phyloP scores from a whole-genome alignment of 2,113 vertebrate species.

The Eublepharis macularius region DNA sequence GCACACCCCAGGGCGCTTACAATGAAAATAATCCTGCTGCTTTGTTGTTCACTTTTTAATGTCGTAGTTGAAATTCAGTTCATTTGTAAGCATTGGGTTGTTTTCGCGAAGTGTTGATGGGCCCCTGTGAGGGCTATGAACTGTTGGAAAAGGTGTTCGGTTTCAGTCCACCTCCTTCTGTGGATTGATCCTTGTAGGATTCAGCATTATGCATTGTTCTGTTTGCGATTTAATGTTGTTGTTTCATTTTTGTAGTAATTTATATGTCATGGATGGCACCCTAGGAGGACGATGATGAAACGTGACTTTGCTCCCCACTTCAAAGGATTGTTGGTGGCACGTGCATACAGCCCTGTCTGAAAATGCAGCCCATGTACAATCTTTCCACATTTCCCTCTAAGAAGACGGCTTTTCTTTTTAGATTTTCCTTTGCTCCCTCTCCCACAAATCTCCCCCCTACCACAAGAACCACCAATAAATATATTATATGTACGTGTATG shows the following conservation, averaged over 20 bases:
- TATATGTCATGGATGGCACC: not conserved
- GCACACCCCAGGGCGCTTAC: not conserved
- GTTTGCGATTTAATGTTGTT: conserved; percentile 9
- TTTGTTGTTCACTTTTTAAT: conserved; percentile 51
- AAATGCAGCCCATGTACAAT: not conserved
- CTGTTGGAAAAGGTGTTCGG: conserved; percentile 20
- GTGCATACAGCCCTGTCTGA: not conserved
- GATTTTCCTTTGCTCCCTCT: not conserved
- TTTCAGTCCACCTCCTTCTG: conserved; percentile 36
- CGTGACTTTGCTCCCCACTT: not conserved
- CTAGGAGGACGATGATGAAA: not conserved
- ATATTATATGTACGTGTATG: no score
- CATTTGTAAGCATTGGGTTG: conserved; percentile 13
- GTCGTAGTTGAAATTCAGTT: conserved; percentile 32
- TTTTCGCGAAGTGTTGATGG: conserved; percentile 42
- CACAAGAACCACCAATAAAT: not conserved
- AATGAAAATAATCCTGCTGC: conserved; percentile 34
- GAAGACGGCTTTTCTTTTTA: not conserved
- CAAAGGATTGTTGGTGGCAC: not conserved
- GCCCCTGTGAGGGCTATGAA: conserved; percentile 19
- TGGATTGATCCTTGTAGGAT: conserved; percentile 12
- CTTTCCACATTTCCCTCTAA: no score
- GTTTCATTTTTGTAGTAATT: not conserved
- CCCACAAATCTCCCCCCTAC: not conserved
- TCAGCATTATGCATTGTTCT: conserved; percentile 19